Conservation (phyloP, 2,797 vertebrate species). For the Natrix natrix region DNA sequence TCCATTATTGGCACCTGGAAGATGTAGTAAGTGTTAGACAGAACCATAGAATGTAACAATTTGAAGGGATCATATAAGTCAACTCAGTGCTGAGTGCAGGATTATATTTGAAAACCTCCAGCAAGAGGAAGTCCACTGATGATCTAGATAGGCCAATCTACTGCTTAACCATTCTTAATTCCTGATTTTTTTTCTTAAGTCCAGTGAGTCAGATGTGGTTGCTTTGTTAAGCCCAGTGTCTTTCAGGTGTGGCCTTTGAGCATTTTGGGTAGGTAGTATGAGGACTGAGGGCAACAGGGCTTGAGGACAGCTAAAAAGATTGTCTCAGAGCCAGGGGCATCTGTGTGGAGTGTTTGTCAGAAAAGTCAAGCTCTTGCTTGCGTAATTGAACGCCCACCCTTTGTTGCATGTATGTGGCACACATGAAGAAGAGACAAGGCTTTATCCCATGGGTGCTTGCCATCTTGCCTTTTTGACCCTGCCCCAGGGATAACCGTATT, state of each 20-base stretch:
- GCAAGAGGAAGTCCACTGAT: not conserved
- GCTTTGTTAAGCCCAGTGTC: not conserved
- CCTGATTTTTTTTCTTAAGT: not conserved
- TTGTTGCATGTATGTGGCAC: not conserved
- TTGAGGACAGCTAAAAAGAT: not conserved
- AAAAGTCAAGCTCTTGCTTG: not conserved
- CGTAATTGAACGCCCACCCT: not conserved
- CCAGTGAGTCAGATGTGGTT: not conserved
- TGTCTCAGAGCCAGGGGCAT: not conserved
- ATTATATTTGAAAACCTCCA: not conserved
- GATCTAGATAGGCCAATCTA: not conserved
- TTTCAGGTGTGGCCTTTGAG: not conserved
- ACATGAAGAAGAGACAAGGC: not conserved
- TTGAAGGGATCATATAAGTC: not conserved
- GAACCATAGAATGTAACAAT: not conserved
- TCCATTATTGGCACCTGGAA: not conserved
- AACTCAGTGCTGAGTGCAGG: not conserved
- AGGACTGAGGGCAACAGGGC: not conserved
- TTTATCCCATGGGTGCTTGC: not conserved
- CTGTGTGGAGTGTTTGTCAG: not conserved
- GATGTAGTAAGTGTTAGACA: not conserved
- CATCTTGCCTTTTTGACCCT: not conserved
- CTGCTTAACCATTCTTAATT: not conserved
- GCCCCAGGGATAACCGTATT: not conserved
- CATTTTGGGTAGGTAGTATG: not conserved